Evolutionary conservation across 1,140 invertebrate species (phyloP), one percentile per base, ranked within the genome.

Genomic region (Pygmarrhopalites habei): DNA sequence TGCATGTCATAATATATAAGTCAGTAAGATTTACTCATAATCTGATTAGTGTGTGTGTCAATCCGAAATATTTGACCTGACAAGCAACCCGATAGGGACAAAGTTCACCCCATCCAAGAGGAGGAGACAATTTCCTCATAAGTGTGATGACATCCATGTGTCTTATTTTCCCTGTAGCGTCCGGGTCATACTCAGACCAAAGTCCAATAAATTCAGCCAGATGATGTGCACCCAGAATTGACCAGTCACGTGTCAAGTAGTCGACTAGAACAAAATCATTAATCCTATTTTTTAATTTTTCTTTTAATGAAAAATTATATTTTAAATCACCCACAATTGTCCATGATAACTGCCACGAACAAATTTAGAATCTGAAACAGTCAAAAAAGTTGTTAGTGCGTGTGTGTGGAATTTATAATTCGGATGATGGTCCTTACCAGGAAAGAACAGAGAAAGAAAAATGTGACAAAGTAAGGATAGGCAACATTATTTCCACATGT

Each of bases 311-410:
- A n/a, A n/a, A n/a, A n/a, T n/a, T n/a, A n/a, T n/a, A n/a, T n/a
- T n/a, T n/a, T n/a, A n/a, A n/a, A n/a, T n/a, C n/a, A n/a, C n/a
- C n/a, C n/a, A n/a, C 99, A 99, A 77, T 99, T 99, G 79, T 99
- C 96, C 96, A 99, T 99, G 75, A 99, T 99, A 71, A 99, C 96
- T 71, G 96, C 96, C 43, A 99, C 96, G 79, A 99, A 99, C 58
- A 99, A 83, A 80, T 99, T 99, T 64, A 99, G 96, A 73, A 98
- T 95, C 90, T 95, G 74, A 26, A 82, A 84, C 64, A 67, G 58
- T 17, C 49, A 60, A 64, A 4, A 41, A 26, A 19, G 23, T 19
- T 17, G 7, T 25, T 49, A 12, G 17, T 49, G 21, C 17, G 19
- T 21, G 7, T 21, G 10, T 25, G 17, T 10, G 17, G 21, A 10